These are phyloP conservation scores for Pimephales promelas DNA, from an alignment of 2,113 vertebrate species.

Conservation along the genomic window DNA sequence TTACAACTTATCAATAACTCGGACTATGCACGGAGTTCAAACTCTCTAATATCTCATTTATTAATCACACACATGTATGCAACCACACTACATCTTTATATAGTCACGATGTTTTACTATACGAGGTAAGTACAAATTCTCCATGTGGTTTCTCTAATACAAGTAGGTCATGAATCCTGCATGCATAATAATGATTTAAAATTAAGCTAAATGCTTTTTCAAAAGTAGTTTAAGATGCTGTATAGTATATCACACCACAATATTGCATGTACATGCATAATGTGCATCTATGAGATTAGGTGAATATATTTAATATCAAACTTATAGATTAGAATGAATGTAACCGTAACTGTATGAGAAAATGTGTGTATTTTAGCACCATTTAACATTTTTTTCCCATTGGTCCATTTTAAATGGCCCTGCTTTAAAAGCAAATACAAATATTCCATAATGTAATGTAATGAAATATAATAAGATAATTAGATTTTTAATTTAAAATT, in stretches of 20 bases:
- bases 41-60: not conserved
- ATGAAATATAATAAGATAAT: not conserved
- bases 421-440: not conserved
- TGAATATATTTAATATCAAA: not conserved
- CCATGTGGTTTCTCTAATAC: not conserved
- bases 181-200: not conserved
- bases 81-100: not conserved
- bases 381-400: not conserved
- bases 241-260: no score
- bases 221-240: not conserved
- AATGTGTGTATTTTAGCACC: not conserved
- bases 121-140: not conserved
- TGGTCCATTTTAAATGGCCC: not conserved
- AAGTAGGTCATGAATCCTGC: not conserved
- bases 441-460: not conserved
- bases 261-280: not conserved
- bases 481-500: not conserved
- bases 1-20: not conserved
- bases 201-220: not conserved
- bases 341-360: not conserved
- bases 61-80: not conserved
- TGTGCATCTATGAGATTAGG: not conserved
- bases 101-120: not conserved
- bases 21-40: not conserved
- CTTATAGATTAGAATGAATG: not conserved